Base-by-base conservation (phyloP, 2,113 vertebrate species). In the Boulengeromyrus knoepffleri region DNA sequence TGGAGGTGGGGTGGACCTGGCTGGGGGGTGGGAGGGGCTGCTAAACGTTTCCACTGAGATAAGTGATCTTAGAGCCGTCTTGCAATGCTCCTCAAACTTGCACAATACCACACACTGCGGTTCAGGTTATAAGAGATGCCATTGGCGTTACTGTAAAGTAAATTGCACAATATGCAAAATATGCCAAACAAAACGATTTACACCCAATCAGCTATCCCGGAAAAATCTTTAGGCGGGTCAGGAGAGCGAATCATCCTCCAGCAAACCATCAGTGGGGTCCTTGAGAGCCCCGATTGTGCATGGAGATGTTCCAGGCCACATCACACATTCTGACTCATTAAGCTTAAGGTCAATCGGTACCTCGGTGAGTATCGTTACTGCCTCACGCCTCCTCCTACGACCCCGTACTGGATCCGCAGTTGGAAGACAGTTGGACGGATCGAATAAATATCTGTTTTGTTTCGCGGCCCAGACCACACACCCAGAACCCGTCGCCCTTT, bases 31-130 rank as follows among this genome's bases (percentile, higher is more conserved):
- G 87, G 58, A 53, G 84, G 90, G 36, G 74, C 4, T 45, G 47
- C 17, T 96, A 95, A 96, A 96, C 95, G 95, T 96, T 96, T 94
- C 95, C 95, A 95, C 94, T 94, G 94, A 91, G 94, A 95, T 96
- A 95, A 94, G 95, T 94, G 95, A 96, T 93, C 94, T 94, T 94
- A 93, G 90, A 19, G 36, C 5, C 36, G 6, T 19, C 74, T 42
- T 80, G 13, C 36, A 80, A 8, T 42, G 74, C 36, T 80, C 74
- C 74, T 42, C 74, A 19, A 39, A 42, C 36, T 39, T 80, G 13
- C 31, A 80, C 74, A 80, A 80, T 80, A 80, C 15, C 36, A 42
- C 74, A 19, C 62, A 42, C 74, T 77, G 70, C 4, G 36, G 74
- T 80, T 15, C 15, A 80, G 17, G 74, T 80, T 39, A 42, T 39